phyloP scores from a whole-genome alignment of 1,140 invertebrate genomes.

The Polypedilum pembai region DNA sequence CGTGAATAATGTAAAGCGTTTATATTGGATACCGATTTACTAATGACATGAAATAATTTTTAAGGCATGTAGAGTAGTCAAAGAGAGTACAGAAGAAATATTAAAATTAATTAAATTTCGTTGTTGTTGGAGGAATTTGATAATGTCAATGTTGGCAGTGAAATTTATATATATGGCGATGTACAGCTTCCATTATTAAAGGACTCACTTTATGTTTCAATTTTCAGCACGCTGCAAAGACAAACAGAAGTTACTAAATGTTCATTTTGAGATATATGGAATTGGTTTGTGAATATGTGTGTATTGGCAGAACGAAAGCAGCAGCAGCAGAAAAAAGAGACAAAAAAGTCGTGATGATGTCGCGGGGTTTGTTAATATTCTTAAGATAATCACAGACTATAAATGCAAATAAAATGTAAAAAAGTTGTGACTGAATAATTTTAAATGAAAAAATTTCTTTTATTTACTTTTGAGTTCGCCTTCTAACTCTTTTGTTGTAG shows the following conservation, averaged over 20 bases:
- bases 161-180: constrained; percentile 8
- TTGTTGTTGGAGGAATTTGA: constrained; percentile 10
- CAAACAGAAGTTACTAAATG: not conserved
- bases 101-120: constrained; percentile 15
- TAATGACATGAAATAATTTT: constrained; percentile 16
- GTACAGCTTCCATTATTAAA: not conserved
- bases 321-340: not conserved
- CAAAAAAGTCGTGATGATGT: constrained; percentile 17
- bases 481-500: not conserved
- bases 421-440: constrained; percentile 18
- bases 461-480: not conserved
- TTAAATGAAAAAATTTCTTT: not conserved
- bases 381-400: not conserved
- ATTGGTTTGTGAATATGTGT: not conserved
- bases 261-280: constrained; percentile 14
- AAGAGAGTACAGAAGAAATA: not conserved
- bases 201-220: not conserved
- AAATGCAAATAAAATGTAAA: constrained; percentile 19
- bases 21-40: constrained; percentile 2
- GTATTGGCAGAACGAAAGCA: not conserved
- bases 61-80: not conserved
- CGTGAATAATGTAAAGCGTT: constrained; percentile 12
- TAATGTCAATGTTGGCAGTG: constrained; percentile 6
- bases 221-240: not conserved
- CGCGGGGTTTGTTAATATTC: constrained; percentile 16